Base-by-base conservation (phyloP, 2,797 vertebrate genomes). In the Peromyscus attwateri region DNA sequence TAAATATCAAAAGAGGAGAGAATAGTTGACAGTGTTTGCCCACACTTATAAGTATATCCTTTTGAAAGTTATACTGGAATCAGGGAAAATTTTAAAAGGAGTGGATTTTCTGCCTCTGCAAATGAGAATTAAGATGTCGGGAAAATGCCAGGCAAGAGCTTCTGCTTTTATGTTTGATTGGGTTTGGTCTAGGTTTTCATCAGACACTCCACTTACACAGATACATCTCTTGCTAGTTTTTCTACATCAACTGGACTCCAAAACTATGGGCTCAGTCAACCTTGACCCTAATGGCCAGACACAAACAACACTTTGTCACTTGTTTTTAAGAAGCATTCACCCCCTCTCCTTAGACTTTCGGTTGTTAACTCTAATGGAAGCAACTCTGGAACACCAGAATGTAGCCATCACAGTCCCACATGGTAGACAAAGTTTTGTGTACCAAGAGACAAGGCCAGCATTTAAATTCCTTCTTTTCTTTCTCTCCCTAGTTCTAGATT, bases 371-470 rank as follows among this genome's bases (percentile, higher is more conserved):
- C 11, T 2, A 3, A 83, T 25, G 46, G 34, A 64, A 87, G 21
- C 5, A 64, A 49, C 29, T 46, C 16, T 25, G 1, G n/a, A 14
- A 0, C 3, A 49, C 4, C 4, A 21, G 13, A 1, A 14, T 49
- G 8, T 77, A 31, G 6, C 17, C 6, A 0, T 71, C 23, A 16
- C 2, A 9, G 2, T 16, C 3, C 19, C 7, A n/a, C 29, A 52
- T 52, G 14, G 37, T n/a, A 60, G 6, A 73, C 19, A 75, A 82
- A 60, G 1, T 60, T 73, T 55, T 87, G 10, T 29, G 1, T 16
- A 85, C 12, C 11, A 10, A 46, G 6, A 68, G 2, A 23, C 0
- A 82, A 87, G 68, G 3, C 9, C 40, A 88, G 31, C 2, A 77
- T 1, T 40, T 64, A 34, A 40, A 73, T 52, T 70, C 6, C 0